Evolutionary conservation across 2,797 vertebrate species (phyloP), one percentile per base, ranked within the genome.

Genomic region (Falco novaeseelandiae): DNA sequence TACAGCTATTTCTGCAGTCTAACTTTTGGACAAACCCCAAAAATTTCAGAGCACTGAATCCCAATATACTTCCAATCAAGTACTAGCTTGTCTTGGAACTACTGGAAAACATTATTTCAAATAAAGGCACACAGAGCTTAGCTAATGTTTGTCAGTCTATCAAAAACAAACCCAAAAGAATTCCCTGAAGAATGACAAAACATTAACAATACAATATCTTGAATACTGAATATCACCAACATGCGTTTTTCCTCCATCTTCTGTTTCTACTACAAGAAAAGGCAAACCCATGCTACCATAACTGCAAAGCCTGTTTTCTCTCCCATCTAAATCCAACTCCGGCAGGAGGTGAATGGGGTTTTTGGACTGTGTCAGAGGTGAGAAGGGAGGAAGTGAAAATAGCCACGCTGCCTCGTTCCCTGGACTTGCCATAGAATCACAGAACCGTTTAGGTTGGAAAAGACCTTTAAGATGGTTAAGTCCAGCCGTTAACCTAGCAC

Each of bases 1-100:
- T 55, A 76, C n/a, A 76, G 79, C 80, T 76, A 91, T 91, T 88
- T 95, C 77, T 83, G 42, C 66, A 59, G 66, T 72, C 70, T 90
- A 69, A 55, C 27, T 69, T 65, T 36, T 76, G 80, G 96, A 93
- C 40, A 82, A 71, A 12, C 5, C 22, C 48, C 80, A 0, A 48
- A 48, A 88, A 40, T 83, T 91, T 83, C 92, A 79, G 55, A 81
- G 57, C 25, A 29, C 42, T 0, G 4, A 62, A 86, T 89, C 83
- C 44, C 73, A 93, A 17, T 62, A 52, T 61, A 67, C 74, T 83
- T 73, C 80, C 12, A 77, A 40, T 52, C 48, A 80, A 91, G 57
- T 54, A 80, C 52, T 85, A 89, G 49, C 79, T 92, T 87, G 74
- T 87, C 74, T 71, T 91, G 67, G 74, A 87, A 67, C 74, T 85